Conservation (phyloP, 2,113 vertebrate genomes). For the Motacilla tschutschensis region DNA sequence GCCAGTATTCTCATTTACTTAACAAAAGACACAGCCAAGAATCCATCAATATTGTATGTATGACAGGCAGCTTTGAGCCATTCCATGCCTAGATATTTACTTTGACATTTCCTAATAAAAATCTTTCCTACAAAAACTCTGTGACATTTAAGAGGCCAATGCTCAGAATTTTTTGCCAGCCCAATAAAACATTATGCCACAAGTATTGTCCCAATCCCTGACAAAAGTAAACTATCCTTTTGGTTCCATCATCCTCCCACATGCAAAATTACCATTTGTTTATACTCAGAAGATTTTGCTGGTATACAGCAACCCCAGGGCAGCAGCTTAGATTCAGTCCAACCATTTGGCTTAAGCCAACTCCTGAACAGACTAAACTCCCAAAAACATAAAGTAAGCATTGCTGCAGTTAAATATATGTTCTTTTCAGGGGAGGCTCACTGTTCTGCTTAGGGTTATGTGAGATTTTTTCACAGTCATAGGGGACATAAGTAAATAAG, state of each 20-base stretch:
- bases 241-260: neutral
- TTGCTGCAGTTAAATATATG: neutral
- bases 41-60: conserved; percentile 30
- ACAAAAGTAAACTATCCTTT: neutral
- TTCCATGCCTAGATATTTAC: conserved; percentile 32
- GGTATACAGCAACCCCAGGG: neutral
- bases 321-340: neutral
- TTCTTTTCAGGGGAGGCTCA: neutral
- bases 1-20: conserved; percentile 60
- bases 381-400: fast-evolving
- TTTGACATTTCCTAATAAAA: conserved; percentile 55
- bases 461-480: neutral
- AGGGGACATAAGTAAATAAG: neutral
- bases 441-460: neutral
- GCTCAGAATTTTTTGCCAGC: conserved; percentile 8
- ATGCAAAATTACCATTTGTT: neutral
- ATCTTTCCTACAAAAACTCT: neutral
- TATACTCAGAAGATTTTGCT: neutral
- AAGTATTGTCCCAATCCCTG: neutral
- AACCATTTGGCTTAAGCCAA: neutral
- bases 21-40: conserved; percentile 65
- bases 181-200: neutral
- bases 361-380: neutral
- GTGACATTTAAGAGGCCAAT: neutral
- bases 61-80: conserved; percentile 49